Percentiles rank a stretch among this genome's conserved stretches.
phyloP scores from a whole-genome alignment of 2,888 invertebrate species.

The Ormyrus labotus region DNA sequence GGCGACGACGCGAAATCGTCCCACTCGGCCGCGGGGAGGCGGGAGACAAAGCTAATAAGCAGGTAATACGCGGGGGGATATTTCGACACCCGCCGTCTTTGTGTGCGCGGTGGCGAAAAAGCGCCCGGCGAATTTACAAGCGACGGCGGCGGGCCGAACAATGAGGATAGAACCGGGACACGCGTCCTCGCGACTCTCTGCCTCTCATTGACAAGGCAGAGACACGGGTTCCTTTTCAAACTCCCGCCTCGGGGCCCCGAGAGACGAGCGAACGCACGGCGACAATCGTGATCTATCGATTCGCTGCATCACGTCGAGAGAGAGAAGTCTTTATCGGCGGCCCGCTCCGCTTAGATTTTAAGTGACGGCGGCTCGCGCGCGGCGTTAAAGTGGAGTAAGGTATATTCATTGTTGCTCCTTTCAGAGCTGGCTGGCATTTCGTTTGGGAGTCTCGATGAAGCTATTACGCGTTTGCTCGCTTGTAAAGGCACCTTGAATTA shows the following conservation, averaged over 20 bases:
- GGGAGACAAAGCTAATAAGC: slow-evolving; percentile 36
- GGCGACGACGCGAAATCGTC: slow-evolving; percentile 1
- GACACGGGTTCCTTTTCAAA: slow-evolving; percentile 18
- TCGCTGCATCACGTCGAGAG: slow-evolving; percentile 37
- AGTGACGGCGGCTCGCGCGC: no score
- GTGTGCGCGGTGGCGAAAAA: not conserved
- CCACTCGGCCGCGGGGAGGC: not conserved
- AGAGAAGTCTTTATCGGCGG: not conserved
- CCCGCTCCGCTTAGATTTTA: no score
- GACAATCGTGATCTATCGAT: slow-evolving; percentile 48
- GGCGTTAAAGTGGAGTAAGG: not conserved
- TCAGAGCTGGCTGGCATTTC: not conserved
- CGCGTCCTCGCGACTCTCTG: no score
- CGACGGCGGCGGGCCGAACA: not conserved
- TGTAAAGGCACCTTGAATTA: no score
- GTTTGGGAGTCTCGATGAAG: not conserved
- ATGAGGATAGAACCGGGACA: slow-evolving; percentile 4
- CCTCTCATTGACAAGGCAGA: not conserved
- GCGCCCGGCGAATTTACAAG: not conserved
- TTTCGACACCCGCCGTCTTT: slow-evolving; percentile 29
- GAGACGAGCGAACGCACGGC: not conserved
- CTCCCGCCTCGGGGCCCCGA: not conserved
- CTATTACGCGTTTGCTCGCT: no score
- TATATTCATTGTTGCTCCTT: not conserved
- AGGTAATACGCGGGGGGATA: not conserved